A percentile compares a stretch with the other conserved stretches of the same genome.
phyloP scores from a whole-genome alignment of 2,888 invertebrate species.

The Euplexia lucipara region DNA sequence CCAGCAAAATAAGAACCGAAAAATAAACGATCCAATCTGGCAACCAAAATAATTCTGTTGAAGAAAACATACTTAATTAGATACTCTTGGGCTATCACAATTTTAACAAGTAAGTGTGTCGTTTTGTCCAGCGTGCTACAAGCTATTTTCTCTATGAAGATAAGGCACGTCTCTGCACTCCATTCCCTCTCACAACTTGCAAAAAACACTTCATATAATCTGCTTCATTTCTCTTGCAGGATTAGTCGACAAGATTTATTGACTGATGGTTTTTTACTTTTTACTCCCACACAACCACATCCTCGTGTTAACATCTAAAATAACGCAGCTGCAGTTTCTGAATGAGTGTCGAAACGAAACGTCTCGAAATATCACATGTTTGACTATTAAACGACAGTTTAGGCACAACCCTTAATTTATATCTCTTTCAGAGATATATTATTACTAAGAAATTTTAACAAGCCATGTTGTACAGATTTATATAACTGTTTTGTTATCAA shows the following conservation, averaged over 20 bases:
- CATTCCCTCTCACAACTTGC: constrained; percentile 67
- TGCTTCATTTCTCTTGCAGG: constrained; percentile 69
- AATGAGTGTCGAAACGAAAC: constrained; percentile 55
- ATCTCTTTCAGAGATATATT: constrained; percentile 35
- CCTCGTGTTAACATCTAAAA: constrained; percentile 63
- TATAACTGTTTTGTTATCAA: constrained; percentile 19
- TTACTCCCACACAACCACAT: constrained; percentile 64
- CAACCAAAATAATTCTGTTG: constrained; percentile 26
- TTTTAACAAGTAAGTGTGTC: constrained; percentile 54
- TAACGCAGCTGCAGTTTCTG: constrained; percentile 64
- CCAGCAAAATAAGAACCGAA: constrained; percentile 7
- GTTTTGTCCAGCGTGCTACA: constrained; percentile 54
- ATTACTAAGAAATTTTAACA: constrained; percentile 27
- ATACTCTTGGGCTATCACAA: constrained; percentile 45
- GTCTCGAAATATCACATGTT: constrained; percentile 64
- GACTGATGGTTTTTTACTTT: constrained; percentile 55
- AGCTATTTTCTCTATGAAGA: constrained; percentile 71
- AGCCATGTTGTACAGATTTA: neutral
- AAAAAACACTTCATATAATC: constrained; percentile 69
- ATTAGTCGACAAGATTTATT: constrained; percentile 78
- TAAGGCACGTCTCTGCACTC: constrained; percentile 82
- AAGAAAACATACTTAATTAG: constrained; percentile 22
- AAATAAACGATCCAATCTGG: constrained; percentile 22
- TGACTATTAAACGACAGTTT: constrained; percentile 51
- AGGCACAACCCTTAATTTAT: constrained; percentile 54